Evolutionary conservation across 2,888 invertebrate species (phyloP), one percentile per base, ranked within the genome.

Genomic region (Rotaria macrura): DNA sequence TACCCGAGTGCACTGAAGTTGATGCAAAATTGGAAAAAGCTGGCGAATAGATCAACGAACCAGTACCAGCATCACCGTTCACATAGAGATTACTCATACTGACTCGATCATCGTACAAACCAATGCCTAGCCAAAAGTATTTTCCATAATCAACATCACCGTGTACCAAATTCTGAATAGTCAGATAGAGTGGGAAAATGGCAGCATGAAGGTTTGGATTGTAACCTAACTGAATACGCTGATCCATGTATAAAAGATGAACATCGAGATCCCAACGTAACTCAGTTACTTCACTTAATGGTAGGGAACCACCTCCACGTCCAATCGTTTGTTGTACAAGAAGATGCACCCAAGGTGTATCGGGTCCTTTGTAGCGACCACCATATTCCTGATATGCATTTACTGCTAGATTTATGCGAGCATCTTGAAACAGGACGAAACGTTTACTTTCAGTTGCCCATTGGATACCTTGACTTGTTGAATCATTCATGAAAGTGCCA

Each of bases 261-360:
- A 65, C 65, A 65, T 65, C 65, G 4, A 65, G 14, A 65, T 65
- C 29, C 65, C 65, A 65, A 29, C 34, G 65, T 65, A 65, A 65
- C 34, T 65, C 65, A 34, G 29, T 65, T 0, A 65, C 34, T 34
- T 65, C 34, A 12, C 34, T 34, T 34, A 65, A 65, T 65, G 49
- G 49, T 49, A 49, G 3, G 3, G 49, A 49, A 49, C 17, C 17
- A 49, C 17, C 17, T 17, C 3, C 17, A 2, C 49, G 49, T 49
- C 49, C 49, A 12, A 49, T 49, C 2, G 49, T 49, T 49, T 49
- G 49, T 17, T 49, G 49, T 17, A 49, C 17, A 3, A 49, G 49
- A 49, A 49, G 49, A 49, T 49, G 91, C 49, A 49, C 49, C 49
- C 49, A 49, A 49, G 49, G 49, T 17, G 49, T 17, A 23, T 87